Evolutionary conservation across 2,888 invertebrate genomes (phyloP).

Genomic region (Camptogramma bilineatum): DNA sequence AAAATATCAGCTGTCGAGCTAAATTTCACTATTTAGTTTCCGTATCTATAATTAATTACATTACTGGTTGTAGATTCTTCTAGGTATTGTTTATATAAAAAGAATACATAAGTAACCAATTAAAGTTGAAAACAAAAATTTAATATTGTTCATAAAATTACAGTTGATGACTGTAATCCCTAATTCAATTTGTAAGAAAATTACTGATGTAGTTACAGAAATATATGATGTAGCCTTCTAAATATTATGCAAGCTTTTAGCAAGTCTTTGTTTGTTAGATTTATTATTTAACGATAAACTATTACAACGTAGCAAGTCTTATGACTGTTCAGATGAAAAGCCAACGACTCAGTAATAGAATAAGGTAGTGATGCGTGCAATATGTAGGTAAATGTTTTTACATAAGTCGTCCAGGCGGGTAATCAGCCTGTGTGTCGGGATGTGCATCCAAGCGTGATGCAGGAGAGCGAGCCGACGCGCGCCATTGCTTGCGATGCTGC

Average conservation of each 20-base stretch:
- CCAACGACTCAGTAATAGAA: slow-evolving; percentile 34
- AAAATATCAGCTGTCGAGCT: background rate
- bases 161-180: background rate
- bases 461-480: slow-evolving; percentile 68
- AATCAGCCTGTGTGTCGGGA: slow-evolving; percentile 47
- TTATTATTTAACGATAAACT: background rate
- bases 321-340: slow-evolving; percentile 31
- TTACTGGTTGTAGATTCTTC: background rate
- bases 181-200: background rate
- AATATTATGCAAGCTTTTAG: slow-evolving; percentile 4
- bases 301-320: background rate
- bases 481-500: slow-evolving; percentile 62
- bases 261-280: background rate
- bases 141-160: background rate
- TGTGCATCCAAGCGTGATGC: slow-evolving; percentile 67
- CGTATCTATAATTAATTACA: background rate
- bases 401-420: slow-evolving; percentile 38
- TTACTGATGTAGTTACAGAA: slow-evolving; percentile 15
- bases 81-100: too few species aligned
- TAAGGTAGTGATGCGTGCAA: slow-evolving; percentile 38
- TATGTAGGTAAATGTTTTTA: slow-evolving; percentile 43
- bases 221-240: background rate
- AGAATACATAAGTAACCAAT: too few species aligned
- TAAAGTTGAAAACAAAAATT: background rate
- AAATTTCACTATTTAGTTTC: slow-evolving; percentile 6